A percentile compares a stretch with the other conserved stretches of the same genome.
These are phyloP conservation scores for Caranx melampygus DNA, from an alignment of 2,113 vertebrate species.

Conservation along the genomic window DNA sequence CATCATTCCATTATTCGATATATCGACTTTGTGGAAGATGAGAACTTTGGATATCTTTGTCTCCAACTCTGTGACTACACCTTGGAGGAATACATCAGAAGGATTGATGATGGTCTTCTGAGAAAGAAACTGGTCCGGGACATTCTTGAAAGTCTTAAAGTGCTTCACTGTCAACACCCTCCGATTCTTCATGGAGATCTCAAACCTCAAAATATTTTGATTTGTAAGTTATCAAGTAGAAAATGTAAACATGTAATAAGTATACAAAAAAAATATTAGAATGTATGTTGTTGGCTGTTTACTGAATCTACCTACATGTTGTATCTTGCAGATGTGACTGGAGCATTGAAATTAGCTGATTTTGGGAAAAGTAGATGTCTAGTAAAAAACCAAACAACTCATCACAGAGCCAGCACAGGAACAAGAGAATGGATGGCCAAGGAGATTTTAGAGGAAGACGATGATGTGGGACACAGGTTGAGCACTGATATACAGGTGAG, in stretches of 20 bases:
- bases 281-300: too few relatives aligned
- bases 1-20: slow-evolving; percentile 70
- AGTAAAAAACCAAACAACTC: slow-evolving; percentile 52
- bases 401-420: slow-evolving; percentile 62
- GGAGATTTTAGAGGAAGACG: slow-evolving; percentile 57
- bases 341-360: slow-evolving; percentile 68
- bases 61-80: slow-evolving; percentile 81
- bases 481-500: slow-evolving; percentile 77
- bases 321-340: slow-evolving; percentile 50
- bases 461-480: slow-evolving; percentile 57
- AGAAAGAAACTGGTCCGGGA: slow-evolving; percentile 37
- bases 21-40: slow-evolving; percentile 65
- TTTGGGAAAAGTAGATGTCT: slow-evolving; percentile 77
- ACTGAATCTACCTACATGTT: accelerated
- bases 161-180: slow-evolving; percentile 61
- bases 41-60: slow-evolving; percentile 76
- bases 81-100: slow-evolving; percentile 70
- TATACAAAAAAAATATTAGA: too few relatives aligned
- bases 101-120: neutral
- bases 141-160: slow-evolving; percentile 61
- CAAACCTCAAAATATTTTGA: slow-evolving; percentile 80
- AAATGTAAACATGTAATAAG: too few relatives aligned
- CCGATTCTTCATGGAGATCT: slow-evolving; percentile 75
- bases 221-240: slow-evolving; percentile 58
- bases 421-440: slow-evolving; percentile 77